phyloP scores from a whole-genome alignment of 2,113 vertebrate genomes.

The Oncorhynchus tshawytscha region DNA sequence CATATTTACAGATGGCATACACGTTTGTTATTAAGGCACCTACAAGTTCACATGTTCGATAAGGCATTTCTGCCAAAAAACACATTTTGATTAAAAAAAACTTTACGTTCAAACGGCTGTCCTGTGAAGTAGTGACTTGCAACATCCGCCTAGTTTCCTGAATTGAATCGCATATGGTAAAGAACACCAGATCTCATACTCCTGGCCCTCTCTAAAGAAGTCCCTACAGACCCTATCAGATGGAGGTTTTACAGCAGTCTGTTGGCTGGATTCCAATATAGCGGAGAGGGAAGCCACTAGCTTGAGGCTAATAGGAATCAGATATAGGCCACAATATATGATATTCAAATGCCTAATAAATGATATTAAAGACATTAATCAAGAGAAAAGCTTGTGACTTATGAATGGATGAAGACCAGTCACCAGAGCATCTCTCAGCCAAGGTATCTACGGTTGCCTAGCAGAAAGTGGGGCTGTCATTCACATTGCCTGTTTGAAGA shows the following conservation, averaged over 20 bases:
- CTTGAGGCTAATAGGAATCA: no score
- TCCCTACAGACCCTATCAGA: background rate
- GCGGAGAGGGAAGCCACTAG: no score
- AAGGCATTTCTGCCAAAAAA: no score
- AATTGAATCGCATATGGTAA: background rate
- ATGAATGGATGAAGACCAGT: background rate
- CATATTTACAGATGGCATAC: no score
- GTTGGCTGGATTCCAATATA: no score
- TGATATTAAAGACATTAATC: background rate
- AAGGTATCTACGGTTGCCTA: background rate
- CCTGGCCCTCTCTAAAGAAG: background rate
- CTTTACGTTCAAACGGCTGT: no score
- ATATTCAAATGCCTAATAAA: background rate
- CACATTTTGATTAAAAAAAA: no score
- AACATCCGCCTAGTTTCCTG: no score
- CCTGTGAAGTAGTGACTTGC: no score
- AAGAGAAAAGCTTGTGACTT: background rate
- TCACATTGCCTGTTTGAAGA: background rate
- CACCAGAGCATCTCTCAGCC: background rate
- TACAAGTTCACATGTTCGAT: no score
- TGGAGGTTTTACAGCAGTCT: no score
- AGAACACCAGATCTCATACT: background rate
- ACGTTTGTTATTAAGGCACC: no score
- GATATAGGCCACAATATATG: background rate
- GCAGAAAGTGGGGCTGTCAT: background rate